A percentile compares a stretch with the other conserved stretches of the same genome.
These are phyloP conservation scores for Ophiodon elongatus DNA, from an alignment of 2,113 vertebrate species.

Conservation along the genomic window DNA sequence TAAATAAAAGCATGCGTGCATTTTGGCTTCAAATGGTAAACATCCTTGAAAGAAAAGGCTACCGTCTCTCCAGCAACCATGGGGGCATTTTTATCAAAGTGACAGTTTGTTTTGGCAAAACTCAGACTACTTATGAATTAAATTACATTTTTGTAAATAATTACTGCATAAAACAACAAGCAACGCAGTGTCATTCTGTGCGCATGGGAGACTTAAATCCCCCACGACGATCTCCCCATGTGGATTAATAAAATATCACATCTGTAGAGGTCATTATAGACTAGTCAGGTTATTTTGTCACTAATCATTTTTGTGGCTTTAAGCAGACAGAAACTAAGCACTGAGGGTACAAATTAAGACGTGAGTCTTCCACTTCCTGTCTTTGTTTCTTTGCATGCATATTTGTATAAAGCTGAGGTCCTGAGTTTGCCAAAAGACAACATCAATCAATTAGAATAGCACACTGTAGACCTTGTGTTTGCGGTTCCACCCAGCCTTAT, in stretches of 20 bases:
- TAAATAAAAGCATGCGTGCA: constrained; percentile 49
- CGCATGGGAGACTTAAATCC: neutral
- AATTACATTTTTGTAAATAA: constrained; percentile 30
- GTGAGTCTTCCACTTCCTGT: constrained; percentile 70
- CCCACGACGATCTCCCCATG: neutral
- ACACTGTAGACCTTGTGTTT: constrained; percentile 58
- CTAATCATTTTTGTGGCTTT: constrained; percentile 2
- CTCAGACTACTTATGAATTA: neutral
- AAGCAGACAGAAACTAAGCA: constrained; percentile 12
- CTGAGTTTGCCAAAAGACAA: constrained; percentile 60
- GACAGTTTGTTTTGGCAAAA: constrained; percentile 54
- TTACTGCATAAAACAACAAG: constrained; percentile 14
- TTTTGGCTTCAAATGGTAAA: constrained; percentile 64
- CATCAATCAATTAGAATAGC: constrained; percentile 71
- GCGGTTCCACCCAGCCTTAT: constrained; percentile 58
- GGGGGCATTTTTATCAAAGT: constrained; percentile 49
- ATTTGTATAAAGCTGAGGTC: constrained; percentile 62
- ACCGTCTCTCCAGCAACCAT: constrained; percentile 15
- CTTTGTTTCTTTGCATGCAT: constrained; percentile 76
- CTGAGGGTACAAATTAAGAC: constrained; percentile 45
- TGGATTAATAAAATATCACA: constrained; percentile 8
- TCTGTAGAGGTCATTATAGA: neutral
- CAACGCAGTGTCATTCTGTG: neutral
- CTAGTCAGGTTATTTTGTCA: neutral
- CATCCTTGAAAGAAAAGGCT: constrained; percentile 64